Conservation (phyloP, 2,888 invertebrate species). For the Latrodectus hesperus region DNA sequence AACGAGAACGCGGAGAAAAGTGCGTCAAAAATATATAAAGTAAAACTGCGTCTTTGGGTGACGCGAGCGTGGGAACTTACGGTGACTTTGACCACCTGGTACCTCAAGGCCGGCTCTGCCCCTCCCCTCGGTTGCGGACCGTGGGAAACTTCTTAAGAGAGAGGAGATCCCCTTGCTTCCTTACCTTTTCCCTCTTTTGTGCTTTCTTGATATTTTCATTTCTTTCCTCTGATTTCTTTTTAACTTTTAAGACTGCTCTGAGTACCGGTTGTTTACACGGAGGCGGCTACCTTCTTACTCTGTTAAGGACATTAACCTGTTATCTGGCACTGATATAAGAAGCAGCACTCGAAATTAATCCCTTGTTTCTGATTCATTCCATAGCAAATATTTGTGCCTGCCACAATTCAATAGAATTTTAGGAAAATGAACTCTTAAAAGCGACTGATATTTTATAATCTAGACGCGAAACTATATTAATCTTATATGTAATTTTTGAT, state of each 20-base stretch:
- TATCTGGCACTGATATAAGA: slow-evolving; percentile 22
- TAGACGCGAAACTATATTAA: too few relatives aligned
- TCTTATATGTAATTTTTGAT: too few relatives aligned
- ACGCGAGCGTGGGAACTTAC: slow-evolving; percentile 66
- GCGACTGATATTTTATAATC: too few relatives aligned
- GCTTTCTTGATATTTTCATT: slow-evolving; percentile 18
- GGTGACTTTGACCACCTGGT: slow-evolving; percentile 69
- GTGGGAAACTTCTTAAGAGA: slow-evolving; percentile 53
- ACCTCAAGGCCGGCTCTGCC: slow-evolving; percentile 46
- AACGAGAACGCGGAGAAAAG: slow-evolving; percentile 41
- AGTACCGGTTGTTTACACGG: slow-evolving; percentile 68
- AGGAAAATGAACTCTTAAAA: too few relatives aligned
- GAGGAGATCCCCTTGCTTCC: slow-evolving; percentile 27
- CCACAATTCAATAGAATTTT: too few relatives aligned
- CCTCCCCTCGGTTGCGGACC: slow-evolving; percentile 43
- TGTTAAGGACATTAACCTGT: slow-evolving; percentile 60
- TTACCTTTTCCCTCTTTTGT: slow-evolving; percentile 51
- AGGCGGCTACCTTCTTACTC: slow-evolving; percentile 54
- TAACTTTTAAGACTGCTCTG: slow-evolving; percentile 1
- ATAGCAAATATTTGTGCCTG: too few relatives aligned
- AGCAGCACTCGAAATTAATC: too few relatives aligned
- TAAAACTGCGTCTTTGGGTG: slow-evolving; percentile 62
- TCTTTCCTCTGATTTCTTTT: slow-evolving; percentile 18
- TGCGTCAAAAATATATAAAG: slow-evolving; percentile 27
- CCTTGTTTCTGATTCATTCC: too few relatives aligned